Evolutionary conservation across 2,113 vertebrate species (phyloP).

Genomic region (Malurus alboscapulatus): DNA sequence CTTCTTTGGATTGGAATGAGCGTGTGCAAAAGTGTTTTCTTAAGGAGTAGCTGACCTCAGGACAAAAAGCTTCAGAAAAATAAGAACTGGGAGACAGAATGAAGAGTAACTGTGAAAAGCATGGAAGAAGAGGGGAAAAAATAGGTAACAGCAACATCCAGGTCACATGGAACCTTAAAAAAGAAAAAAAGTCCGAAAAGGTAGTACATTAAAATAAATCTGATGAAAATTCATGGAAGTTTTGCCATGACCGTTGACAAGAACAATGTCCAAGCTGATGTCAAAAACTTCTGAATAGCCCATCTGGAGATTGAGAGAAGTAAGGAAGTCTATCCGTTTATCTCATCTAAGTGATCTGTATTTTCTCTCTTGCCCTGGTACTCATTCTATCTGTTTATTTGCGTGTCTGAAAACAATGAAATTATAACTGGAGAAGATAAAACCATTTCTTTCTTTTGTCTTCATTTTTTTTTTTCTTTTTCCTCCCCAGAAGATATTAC

Average conservation of each 20-base stretch:
- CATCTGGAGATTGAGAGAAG: neutral
- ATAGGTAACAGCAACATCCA: neutral
- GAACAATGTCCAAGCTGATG: neutral
- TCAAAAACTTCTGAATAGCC: neutral
- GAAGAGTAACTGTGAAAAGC: neutral
- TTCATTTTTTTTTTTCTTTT: neutral
- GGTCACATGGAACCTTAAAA: neutral
- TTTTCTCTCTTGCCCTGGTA: neutral
- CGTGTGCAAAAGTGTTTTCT: neutral
- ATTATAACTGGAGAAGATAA: neutral
- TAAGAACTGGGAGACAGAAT: neutral
- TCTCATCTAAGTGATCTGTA: neutral
- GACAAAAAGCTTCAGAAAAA: neutral
- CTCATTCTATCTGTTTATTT: neutral
- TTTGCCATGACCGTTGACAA: neutral
- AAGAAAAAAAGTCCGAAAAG: neutral
- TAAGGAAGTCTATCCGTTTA: neutral
- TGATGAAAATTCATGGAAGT: neutral
- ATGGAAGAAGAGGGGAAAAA: fast-evolving
- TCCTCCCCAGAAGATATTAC: fast-evolving
- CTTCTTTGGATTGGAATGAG: neutral
- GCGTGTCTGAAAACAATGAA: neutral
- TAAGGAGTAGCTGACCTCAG: neutral
- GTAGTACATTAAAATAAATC: neutral
- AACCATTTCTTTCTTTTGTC: neutral